These are phyloP conservation scores for Charanyca ferruginea DNA, from an alignment of 2,888 invertebrate species.

Conservation along the genomic window DNA sequence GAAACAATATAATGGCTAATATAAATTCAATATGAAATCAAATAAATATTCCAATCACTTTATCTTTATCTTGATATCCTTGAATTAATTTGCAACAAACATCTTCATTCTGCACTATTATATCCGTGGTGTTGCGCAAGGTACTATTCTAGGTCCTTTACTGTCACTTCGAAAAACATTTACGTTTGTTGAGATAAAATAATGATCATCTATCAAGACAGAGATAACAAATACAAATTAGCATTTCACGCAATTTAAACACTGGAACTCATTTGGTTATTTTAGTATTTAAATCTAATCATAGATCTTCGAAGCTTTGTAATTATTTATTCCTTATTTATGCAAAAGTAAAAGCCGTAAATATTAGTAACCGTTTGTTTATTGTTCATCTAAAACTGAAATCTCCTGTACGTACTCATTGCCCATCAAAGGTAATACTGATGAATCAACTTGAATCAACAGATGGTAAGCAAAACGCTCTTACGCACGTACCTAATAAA, in stretches of 20 bases:
- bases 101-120: constrained; percentile 37
- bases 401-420: neutral
- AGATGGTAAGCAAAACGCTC: neutral
- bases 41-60: constrained; percentile 52
- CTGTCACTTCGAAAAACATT: constrained; percentile 37
- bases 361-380: constrained; percentile 12
- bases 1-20: constrained; percentile 14
- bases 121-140: constrained; percentile 41
- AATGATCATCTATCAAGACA: constrained; percentile 28
- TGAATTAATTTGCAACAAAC: constrained; percentile 50
- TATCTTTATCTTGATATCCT: constrained; percentile 30
- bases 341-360: constrained; percentile 16
- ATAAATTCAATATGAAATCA: constrained; percentile 19
- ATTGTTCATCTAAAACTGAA: constrained; percentile 2
- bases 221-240: constrained; percentile 45
- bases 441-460: neutral
- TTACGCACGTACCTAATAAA: neutral
- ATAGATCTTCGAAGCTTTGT: constrained; percentile 34
- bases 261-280: constrained; percentile 48
- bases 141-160: constrained; percentile 28
- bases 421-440: neutral
- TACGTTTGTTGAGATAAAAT: constrained; percentile 26
- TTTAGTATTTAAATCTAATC: constrained; percentile 33
- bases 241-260: constrained; percentile 32
- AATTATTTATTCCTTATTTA: constrained; percentile 42